Evolutionary conservation across 2,888 invertebrate species (phyloP), one percentile per base, ranked within the genome.

Genomic region (Phaonia tiefii): DNA sequence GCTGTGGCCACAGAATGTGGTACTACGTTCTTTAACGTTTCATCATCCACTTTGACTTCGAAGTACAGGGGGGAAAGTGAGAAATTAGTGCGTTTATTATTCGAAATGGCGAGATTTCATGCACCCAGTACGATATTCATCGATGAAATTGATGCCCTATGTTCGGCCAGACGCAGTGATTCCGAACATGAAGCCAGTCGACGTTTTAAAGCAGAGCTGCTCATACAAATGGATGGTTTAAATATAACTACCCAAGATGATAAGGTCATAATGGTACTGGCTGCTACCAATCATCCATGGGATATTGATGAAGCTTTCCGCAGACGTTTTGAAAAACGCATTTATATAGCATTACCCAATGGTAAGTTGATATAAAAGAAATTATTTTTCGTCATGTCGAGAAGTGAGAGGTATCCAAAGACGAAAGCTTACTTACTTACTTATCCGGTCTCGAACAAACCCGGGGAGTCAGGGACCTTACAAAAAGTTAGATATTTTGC

Each of bases 231-330:
- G 96, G 97, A 97, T 88, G 97, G 97, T 3, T 91, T 95, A 7
- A 94, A 93, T 85, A 93, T 94, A 10, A 91, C 92, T 67, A 92
- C 93, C 92, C 93, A 90, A 89, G 92, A 92, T 80, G 93, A 93
- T 71, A 94, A 94, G 87, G 92, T 95, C 22, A 95, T 97, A 25
- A 96, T 97, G 95, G 97, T 97, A 15, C 89, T 97, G 84, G 97
- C 97, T 0, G 97, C 97, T 5, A 97, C 97, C 0, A 97, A 97
- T 90, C 96, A 96, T 88, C 97, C 97, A 0, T 97, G 97, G 97
- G 96, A 97, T 87, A 94, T 97, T 84, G 97, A 96, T 87, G 97
- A 97, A 87, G 97, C 97, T 0, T 94, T 97, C 85, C 92, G 96
- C 37, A 92, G 97, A 85, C 92, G 97, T 65, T 94, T 97, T 83